Percentiles rank a stretch among this genome's conserved stretches.
phyloP scores from a whole-genome alignment of 2,113 vertebrate species.

The Motacilla alba region DNA sequence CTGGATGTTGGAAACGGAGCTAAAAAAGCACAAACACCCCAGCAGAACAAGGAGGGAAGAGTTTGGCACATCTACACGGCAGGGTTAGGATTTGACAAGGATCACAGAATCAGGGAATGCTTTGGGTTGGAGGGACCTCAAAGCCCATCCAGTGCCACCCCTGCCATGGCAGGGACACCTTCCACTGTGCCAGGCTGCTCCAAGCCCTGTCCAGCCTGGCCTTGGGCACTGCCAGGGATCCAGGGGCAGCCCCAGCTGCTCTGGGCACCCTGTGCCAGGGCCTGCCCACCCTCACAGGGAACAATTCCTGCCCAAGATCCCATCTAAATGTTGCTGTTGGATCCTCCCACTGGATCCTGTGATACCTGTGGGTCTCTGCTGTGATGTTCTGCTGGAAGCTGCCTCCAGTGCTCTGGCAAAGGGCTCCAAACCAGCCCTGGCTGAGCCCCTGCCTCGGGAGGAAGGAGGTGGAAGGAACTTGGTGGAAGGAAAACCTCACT shows the following conservation, averaged over 20 bases:
- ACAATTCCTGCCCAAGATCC: background rate
- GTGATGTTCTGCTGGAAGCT: background rate
- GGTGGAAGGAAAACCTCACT: background rate
- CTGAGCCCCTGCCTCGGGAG: background rate
- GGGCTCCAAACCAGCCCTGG: background rate
- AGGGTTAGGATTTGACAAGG: background rate
- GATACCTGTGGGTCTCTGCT: background rate
- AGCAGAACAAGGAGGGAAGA: background rate
- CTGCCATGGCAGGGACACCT: background rate
- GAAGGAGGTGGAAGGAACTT: background rate
- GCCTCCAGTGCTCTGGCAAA: background rate
- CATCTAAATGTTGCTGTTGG: background rate
- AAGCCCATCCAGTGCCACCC: fast-evolving
- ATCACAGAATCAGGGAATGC: background rate
- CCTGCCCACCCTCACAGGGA: background rate
- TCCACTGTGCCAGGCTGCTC: background rate
- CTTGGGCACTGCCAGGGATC: background rate
- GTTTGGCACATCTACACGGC: background rate
- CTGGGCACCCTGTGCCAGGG: background rate
- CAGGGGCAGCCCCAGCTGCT: background rate
- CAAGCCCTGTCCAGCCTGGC: background rate
- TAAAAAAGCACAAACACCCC: background rate
- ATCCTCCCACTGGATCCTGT: background rate
- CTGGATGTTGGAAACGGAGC: background rate
- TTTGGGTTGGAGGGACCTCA: background rate